Base-by-base conservation (phyloP, 2,113 vertebrate genomes). In the Osmerus mordax region DNA sequence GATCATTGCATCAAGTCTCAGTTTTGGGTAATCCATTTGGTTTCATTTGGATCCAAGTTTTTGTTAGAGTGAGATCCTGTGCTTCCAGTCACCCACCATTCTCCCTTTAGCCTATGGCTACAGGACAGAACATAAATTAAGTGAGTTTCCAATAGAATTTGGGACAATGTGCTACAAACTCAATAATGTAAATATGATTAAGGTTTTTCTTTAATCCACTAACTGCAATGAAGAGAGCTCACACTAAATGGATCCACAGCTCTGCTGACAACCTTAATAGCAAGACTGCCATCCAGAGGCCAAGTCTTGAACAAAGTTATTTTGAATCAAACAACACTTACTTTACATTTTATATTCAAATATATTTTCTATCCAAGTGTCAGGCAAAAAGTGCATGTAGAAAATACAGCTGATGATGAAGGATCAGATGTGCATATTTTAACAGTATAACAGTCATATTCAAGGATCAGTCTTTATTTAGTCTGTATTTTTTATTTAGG, bases 181-280 rank as follows among this genome's bases (percentile, higher is more conserved):
- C 81, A 88, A 87, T 88, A 82, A 86, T 84, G 82, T 78, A 86
- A 87, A 88, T 83, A 77, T 84, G 63, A 86, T 80, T 89, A 85
- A 75, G 72, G 65, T 73, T 83, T 83, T 68, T 58, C 65, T 87
- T 82, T 86, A 86, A 87, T 89, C 86, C 85, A 69, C 76, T 80
- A 76, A 88, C 88, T 87, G 84, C 83, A 85, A 84, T 84, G 70
- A 84, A 85, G 85, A 81, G 65, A 83, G 72, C 74, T 84, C 54
- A 76, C 80, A 59, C n/a, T 71, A 25, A 80, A 75, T 79, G 75
- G 65, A 36, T 51, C 65, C 29, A 41, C 16, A 6, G 23, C 53
- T 75, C 25, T 73, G 12, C 32, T 70, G 67, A n/a, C 69, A 3
- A 67, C 74, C 76, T 59, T 3, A 80, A 52, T 74, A 65, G 71